Evolutionary conservation across 1,140 invertebrate genomes (phyloP).

Genomic region (Dendroctonus ponderosae): DNA sequence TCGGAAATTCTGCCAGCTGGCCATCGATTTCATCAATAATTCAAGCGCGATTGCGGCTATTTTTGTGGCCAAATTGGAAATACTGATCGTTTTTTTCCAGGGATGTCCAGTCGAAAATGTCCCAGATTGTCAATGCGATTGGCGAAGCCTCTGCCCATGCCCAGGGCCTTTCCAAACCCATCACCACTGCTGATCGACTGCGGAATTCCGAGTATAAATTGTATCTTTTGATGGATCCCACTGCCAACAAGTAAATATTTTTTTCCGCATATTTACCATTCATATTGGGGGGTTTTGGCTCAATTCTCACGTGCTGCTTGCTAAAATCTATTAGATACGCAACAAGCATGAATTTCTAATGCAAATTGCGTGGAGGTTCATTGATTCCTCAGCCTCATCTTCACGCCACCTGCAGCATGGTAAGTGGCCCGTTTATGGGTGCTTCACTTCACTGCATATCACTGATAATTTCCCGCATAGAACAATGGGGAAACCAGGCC

Average conservation of each 20-base stretch:
- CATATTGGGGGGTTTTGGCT: not conserved
- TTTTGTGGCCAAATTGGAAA: not conserved
- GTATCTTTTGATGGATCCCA: constrained; percentile 66
- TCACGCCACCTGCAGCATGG: not conserved
- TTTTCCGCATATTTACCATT: not conserved
- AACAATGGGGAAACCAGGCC: too few species aligned
- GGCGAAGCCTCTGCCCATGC: constrained; percentile 70
- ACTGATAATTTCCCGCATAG: too few species aligned
- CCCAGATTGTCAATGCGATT: constrained; percentile 66
- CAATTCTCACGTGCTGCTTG: too few species aligned
- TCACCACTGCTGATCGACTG: constrained; percentile 68
- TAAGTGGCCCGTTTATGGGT: too few species aligned
- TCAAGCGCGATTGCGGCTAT: too few species aligned
- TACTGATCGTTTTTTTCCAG: constrained; percentile 51
- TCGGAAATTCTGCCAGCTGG: too few species aligned
- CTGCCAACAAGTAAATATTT: constrained; percentile 43
- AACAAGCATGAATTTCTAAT: constrained; percentile 1
- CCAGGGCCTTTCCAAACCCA: constrained; percentile 70
- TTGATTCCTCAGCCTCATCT: not conserved
- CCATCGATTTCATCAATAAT: too few species aligned
- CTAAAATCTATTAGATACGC: too few species aligned
- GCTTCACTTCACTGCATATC: too few species aligned
- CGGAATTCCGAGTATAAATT: constrained; percentile 66
- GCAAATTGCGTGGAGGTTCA: not conserved
- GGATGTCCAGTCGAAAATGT: constrained; percentile 62